Evolutionary conservation across 2,888 invertebrate genomes (phyloP).

Genomic region (Chrysolina oricalcia): DNA sequence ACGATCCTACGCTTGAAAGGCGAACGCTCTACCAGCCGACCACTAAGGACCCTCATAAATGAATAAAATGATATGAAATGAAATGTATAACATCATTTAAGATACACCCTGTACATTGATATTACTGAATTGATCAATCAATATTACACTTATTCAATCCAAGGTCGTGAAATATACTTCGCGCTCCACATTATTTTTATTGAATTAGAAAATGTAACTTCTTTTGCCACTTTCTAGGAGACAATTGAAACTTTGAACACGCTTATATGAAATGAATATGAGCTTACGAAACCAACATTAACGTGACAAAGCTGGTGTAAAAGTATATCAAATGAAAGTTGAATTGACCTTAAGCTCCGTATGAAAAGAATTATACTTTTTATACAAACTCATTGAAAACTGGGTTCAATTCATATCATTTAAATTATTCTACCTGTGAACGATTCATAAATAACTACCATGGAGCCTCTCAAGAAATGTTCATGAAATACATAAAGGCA

Average conservation of each 20-base stretch:
- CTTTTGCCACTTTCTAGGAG: background rate
- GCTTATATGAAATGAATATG: conserved; percentile 10
- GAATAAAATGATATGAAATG: too few species aligned
- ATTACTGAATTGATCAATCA: background rate
- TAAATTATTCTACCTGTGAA: background rate
- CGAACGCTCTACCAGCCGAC: too few species aligned
- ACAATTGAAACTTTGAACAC: background rate
- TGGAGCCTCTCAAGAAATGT: background rate
- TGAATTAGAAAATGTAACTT: background rate
- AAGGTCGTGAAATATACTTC: background rate
- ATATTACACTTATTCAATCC: background rate
- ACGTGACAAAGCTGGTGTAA: conserved; percentile 27
- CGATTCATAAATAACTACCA: background rate
- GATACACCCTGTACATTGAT: too few species aligned
- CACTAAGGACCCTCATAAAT: too few species aligned
- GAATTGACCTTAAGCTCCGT: conserved; percentile 20
- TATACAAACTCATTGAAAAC: background rate
- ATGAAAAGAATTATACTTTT: background rate
- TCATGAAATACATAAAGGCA: background rate
- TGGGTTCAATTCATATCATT: background rate
- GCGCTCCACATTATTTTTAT: background rate
- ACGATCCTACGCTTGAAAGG: too few species aligned
- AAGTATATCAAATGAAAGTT: conserved; percentile 32
- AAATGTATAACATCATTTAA: too few species aligned
- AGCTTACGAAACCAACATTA: conserved; percentile 20